A percentile compares a stretch with the other conserved stretches of the same genome.
These are phyloP conservation scores for Cuniculus paca DNA, from an alignment of 2,797 vertebrate genomes.

Conservation along the genomic window DNA sequence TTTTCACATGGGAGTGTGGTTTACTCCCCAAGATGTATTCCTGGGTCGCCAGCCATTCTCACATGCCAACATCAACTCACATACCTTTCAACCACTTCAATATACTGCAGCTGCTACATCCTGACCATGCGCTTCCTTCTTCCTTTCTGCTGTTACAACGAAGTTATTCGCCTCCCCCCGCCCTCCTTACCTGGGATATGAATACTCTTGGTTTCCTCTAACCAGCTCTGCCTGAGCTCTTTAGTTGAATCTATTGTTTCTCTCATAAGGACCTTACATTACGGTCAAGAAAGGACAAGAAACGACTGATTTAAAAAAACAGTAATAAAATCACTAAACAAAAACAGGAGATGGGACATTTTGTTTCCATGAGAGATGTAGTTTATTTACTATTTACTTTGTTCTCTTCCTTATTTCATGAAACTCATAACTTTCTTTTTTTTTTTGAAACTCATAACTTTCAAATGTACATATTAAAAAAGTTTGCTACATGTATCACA, in stretches of 20 bases:
- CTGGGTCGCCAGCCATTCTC: neutral
- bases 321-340: neutral
- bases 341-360: neutral
- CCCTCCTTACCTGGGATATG: neutral
- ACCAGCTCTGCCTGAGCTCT: slow-evolving; percentile 2
- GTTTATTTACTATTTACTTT: neutral
- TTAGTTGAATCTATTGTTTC: slow-evolving; percentile 5
- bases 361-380: neutral
- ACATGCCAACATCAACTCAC: neutral
- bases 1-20: neutral
- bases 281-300: neutral
- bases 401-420: neutral
- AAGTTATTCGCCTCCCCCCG: neutral
- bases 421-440: neutral
- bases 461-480: neutral
- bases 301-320: neutral
- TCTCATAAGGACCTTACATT: neutral
- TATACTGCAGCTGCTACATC: neutral
- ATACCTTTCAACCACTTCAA: neutral
- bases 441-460: neutral
- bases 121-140: neutral
- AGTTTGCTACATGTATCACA: neutral
- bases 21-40: neutral
- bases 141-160: neutral
- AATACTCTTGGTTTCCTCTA: neutral